A percentile compares a stretch with the other conserved stretches of the same genome.
Evolutionary conservation across 1,140 invertebrate genomes (phyloP).

Genomic region (Heliconius congener): DNA sequence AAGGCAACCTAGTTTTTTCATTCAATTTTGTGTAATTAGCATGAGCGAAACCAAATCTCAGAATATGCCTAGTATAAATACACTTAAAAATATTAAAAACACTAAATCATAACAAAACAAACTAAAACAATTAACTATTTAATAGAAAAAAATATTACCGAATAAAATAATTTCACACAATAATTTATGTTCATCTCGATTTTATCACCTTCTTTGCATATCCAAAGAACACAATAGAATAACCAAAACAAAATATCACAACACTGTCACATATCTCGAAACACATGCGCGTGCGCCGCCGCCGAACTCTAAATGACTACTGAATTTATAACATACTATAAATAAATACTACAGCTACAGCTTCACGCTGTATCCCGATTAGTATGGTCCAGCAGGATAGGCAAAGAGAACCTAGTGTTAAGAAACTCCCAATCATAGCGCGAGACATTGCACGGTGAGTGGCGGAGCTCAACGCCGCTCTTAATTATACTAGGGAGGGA

Average conservation of each 20-base stretch:
- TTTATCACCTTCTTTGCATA: constrained; percentile 19
- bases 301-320: constrained; percentile 35
- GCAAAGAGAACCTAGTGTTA: not conserved
- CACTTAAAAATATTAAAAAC: not conserved
- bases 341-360: constrained; percentile 40
- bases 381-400: not conserved
- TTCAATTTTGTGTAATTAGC: no score
- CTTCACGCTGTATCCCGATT: not conserved
- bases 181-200: constrained; percentile 1
- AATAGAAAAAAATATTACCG: constrained; percentile 21
- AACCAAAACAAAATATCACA: constrained; percentile 24
- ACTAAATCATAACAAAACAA: not conserved
- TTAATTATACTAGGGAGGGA: no score
- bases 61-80: not conserved
- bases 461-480: no score
- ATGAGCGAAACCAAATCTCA: no score
- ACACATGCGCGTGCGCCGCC: constrained; percentile 44
- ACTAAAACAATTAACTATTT: not conserved
- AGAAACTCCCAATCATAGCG: not conserved
- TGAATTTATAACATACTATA: constrained; percentile 37
- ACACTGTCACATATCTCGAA: constrained; percentile 24
- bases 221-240: constrained; percentile 16
- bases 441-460: no score
- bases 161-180: not conserved
- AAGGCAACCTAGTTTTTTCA: no score